phyloP scores from a whole-genome alignment of 2,113 vertebrate genomes.

The Centrocercus urophasianus region DNA sequence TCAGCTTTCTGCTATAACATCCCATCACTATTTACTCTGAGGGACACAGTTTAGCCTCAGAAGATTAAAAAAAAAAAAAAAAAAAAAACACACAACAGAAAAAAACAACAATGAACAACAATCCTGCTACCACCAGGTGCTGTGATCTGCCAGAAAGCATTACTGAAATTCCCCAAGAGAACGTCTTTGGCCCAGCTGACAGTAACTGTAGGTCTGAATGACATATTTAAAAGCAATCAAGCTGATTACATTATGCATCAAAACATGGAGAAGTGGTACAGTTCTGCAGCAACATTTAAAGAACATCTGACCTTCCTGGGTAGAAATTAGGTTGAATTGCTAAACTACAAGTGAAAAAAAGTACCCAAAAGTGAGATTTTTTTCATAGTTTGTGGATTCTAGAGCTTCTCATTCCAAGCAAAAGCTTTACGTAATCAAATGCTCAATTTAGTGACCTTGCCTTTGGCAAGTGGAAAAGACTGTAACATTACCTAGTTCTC shows the following conservation, averaged over 20 bases:
- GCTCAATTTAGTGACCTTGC: neutral
- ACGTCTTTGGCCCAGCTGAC: conserved; percentile 28
- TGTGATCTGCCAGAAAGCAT: neutral
- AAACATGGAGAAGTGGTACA: conserved; percentile 52
- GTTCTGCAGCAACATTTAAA: conserved; percentile 38
- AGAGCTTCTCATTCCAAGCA: neutral
- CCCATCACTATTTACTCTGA: neutral
- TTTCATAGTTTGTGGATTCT: neutral
- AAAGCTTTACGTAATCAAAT: neutral
- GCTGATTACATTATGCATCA: conserved; percentile 69
- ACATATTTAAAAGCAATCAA: conserved; percentile 68
- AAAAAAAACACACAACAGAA: no score
- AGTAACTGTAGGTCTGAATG: conserved; percentile 44
- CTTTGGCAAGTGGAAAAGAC: neutral
- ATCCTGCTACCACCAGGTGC: neutral
- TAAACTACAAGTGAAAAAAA: neutral
- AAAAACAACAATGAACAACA: no score
- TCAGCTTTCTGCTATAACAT: neutral
- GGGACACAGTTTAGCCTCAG: neutral
- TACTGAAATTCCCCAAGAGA: conserved; percentile 20
- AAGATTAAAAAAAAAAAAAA: neutral
- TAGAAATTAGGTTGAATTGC: neutral
- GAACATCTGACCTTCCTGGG: conserved; percentile 46
- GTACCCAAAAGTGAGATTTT: neutral
- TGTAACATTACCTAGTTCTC: neutral